Evolutionary conservation across 1,140 invertebrate species (phyloP).

Genomic region (Plectrocnemia conspersa): DNA sequence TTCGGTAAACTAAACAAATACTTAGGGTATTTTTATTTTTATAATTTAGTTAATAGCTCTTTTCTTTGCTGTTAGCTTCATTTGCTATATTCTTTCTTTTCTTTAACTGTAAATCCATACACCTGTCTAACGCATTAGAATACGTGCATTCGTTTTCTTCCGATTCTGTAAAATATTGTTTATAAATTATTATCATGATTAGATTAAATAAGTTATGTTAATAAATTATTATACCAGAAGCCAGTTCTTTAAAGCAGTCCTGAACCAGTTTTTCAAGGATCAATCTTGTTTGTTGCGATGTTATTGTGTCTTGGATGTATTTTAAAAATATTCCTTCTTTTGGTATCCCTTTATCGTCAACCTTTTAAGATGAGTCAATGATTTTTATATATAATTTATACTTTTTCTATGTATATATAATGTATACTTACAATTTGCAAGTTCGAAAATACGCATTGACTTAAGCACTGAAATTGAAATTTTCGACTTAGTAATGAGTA

Average conservation of each 20-base stretch:
- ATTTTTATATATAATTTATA: not conserved
- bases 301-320: slow-evolving; percentile 21
- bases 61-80: slow-evolving; percentile 7
- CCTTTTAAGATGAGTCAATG: too few relatives aligned
- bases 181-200: not conserved
- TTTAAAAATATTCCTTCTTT: slow-evolving; percentile 25
- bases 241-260: slow-evolving; percentile 23
- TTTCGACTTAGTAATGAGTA: too few relatives aligned
- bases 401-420: not conserved
- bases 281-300: slow-evolving; percentile 25
- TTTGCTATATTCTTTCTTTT: slow-evolving; percentile 26
- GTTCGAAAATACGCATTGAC: slow-evolving; percentile 34
- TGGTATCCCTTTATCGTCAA: slow-evolving; percentile 32
- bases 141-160: slow-evolving; percentile 33
- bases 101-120: slow-evolving; percentile 29
- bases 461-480: slow-evolving; percentile 31
- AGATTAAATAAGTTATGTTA: not conserved
- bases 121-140: slow-evolving; percentile 28
- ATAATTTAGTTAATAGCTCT: not conserved
- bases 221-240: slow-evolving; percentile 16
- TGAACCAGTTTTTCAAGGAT: slow-evolving; percentile 23
- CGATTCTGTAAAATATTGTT: slow-evolving; percentile 18
- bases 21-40: too few relatives aligned
- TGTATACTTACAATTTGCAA: slow-evolving; percentile 30
- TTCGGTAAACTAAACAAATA: too few relatives aligned